These are phyloP conservation scores for Venturia canescens DNA, from an alignment of 1,140 invertebrate genomes.

Conservation along the genomic window DNA sequence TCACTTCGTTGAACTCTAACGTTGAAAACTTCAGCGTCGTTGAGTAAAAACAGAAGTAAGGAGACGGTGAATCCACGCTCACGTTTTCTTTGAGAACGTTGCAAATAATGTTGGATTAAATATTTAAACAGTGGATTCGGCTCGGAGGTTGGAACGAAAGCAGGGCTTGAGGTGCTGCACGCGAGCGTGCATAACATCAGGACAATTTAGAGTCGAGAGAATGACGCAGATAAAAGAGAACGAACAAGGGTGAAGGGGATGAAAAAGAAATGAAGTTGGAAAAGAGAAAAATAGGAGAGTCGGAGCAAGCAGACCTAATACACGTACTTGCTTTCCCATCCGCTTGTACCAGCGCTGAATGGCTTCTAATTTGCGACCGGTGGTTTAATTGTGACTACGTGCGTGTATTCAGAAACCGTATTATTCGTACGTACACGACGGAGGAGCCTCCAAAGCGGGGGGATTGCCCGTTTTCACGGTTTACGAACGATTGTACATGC, in stretches of 20 bases:
- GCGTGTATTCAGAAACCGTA: conserved; percentile 46
- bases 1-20: too few relatives aligned
- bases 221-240: not conserved
- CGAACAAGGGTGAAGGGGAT: too few relatives aligned
- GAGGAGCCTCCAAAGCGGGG: not conserved
- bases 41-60: too few relatives aligned
- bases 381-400: conserved; percentile 49
- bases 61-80: too few relatives aligned
- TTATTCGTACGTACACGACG: conserved; percentile 10
- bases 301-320: not conserved
- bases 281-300: not conserved
- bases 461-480: conserved; percentile 14
- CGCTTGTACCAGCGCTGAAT: conserved; percentile 46
- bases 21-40: too few relatives aligned
- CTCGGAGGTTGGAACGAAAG: not conserved
- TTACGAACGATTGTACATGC: not conserved
- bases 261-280: not conserved
- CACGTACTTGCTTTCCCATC: not conserved
- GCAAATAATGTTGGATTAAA: too few relatives aligned
- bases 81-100: too few relatives aligned
- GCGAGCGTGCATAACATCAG: not conserved
- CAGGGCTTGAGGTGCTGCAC: not conserved
- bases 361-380: conserved; percentile 56
- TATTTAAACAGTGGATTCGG: not conserved
- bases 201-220: not conserved